Conservation (phyloP, 2,113 vertebrate species). For the Cyprinodon variegatus region DNA sequence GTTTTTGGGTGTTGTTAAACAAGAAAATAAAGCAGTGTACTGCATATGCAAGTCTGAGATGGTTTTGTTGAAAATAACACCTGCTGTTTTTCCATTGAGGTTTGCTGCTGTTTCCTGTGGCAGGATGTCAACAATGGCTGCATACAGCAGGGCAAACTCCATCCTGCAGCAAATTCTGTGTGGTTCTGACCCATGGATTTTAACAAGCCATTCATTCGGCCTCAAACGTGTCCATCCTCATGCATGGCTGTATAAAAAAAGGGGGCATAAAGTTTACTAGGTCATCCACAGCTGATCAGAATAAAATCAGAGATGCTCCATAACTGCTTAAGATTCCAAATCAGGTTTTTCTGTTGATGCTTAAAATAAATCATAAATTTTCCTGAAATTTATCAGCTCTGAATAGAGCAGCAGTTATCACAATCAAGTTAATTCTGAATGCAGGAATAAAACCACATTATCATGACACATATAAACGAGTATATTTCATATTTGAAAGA, state of each 20-base stretch:
- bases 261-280: constrained; percentile 1
- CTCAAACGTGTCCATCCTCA: constrained; percentile 1
- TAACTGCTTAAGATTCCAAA: neutral
- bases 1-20: neutral
- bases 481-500: constrained; percentile 1
- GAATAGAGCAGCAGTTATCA: neutral
- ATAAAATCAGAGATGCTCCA: neutral
- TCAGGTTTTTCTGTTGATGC: neutral
- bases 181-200: constrained; percentile 16
- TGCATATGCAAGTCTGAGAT: constrained; percentile 20
- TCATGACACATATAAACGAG: neutral
- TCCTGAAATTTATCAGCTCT: neutral
- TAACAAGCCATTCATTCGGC: neutral
- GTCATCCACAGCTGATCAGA: neutral
- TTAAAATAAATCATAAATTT: neutral
- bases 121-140: constrained; percentile 60
- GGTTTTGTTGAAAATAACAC: constrained; percentile 18
- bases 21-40: neutral
- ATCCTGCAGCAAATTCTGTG: constrained; percentile 22
- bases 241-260: neutral
- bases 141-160: constrained; percentile 9
- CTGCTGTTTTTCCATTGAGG: constrained; percentile 56
- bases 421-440: neutral
- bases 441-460: constrained; percentile 1
- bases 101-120: constrained; percentile 66